Percentiles rank a stretch among this genome's conserved stretches.
Evolutionary conservation across 2,797 vertebrate species (phyloP).

Genomic region (Clarias pachynema): DNA sequence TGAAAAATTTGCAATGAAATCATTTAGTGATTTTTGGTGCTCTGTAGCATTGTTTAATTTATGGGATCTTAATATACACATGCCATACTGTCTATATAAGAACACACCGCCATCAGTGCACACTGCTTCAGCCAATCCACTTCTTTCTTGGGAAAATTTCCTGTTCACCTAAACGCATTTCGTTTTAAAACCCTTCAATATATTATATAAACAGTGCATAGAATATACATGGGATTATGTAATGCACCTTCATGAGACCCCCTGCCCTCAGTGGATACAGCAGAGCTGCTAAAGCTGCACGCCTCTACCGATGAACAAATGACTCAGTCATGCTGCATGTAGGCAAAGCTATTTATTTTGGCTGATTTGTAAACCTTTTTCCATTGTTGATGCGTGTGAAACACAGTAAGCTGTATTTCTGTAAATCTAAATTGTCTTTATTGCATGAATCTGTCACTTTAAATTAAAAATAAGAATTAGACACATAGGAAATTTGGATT

Average conservation of each 20-base stretch:
- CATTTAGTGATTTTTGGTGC: neutral
- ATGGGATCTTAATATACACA: neutral
- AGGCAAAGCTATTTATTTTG: neutral
- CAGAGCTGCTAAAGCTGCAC: neutral
- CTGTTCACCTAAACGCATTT: no score
- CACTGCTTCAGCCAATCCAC: neutral
- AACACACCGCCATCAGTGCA: neutral
- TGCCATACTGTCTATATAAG: neutral
- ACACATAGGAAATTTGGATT: no score
- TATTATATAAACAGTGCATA: neutral
- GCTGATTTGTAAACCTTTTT: no score
- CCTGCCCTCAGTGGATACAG: neutral
- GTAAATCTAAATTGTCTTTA: neutral
- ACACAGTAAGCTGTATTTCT: no score
- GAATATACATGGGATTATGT: no score
- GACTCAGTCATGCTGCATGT: neutral
- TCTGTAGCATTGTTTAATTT: no score
- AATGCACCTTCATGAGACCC: no score
- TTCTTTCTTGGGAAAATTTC: no score
- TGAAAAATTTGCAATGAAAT: no score
- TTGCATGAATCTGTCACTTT: no score
- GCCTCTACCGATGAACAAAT: neutral
- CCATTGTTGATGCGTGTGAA: no score
- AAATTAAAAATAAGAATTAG: no score
- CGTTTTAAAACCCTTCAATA: neutral